Conservation (phyloP, 2,888 invertebrate species). For the Leucozona laternaria region DNA sequence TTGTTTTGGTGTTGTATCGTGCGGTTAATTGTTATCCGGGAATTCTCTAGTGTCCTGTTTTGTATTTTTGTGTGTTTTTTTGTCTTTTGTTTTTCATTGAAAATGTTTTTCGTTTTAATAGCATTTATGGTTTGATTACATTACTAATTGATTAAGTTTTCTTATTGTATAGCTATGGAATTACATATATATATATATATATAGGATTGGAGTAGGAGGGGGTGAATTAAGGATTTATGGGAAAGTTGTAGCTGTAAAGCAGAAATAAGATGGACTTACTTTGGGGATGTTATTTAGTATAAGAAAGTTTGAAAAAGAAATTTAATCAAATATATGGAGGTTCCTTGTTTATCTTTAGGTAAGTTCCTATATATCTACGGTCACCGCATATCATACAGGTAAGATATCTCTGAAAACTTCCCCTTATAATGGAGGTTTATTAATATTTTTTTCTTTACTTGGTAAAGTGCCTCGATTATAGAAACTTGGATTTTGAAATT, state of each 20-base stretch:
- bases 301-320: not conserved
- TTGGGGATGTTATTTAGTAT: not conserved
- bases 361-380: too few species aligned
- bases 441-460: too few species aligned
- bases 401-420: too few species aligned
- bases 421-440: too few species aligned
- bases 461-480: too few species aligned
- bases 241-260: not conserved
- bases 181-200: too few species aligned
- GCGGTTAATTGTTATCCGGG: slow-evolving; percentile 73
- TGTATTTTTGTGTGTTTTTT: slow-evolving; percentile 4
- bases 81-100: slow-evolving; percentile 37
- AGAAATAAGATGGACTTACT: not conserved
- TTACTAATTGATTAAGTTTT: slow-evolving; percentile 76
- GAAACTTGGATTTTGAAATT: too few species aligned
- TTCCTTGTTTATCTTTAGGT: not conserved
- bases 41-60: slow-evolving; percentile 70
- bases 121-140: slow-evolving; percentile 75
- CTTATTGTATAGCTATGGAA: slow-evolving; percentile 22
- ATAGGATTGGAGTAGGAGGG: too few species aligned
- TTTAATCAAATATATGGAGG: not conserved
- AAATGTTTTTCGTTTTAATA: slow-evolving; percentile 65
- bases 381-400: too few species aligned
- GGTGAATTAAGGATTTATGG: slow-evolving; percentile 7
- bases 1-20: slow-evolving; percentile 70